phyloP scores from a whole-genome alignment of 2,797 vertebrate species.

The Characodon lateralis region DNA sequence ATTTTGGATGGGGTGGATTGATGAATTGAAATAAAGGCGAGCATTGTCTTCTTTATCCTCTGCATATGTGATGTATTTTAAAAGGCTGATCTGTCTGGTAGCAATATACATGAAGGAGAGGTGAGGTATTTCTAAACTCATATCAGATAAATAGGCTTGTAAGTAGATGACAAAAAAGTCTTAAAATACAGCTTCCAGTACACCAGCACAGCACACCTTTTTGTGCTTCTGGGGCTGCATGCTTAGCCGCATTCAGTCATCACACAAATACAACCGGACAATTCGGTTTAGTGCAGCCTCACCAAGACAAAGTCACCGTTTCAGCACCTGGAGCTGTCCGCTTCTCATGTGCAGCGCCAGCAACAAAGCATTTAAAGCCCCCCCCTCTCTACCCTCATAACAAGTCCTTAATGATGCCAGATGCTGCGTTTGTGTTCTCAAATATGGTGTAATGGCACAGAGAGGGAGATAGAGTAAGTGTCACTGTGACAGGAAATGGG shows the following conservation, averaged over 20 bases:
- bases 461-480: slow-evolving; percentile 41
- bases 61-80: neutral
- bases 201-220: slow-evolving; percentile 8
- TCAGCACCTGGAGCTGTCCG: slow-evolving; percentile 60
- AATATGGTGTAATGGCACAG: slow-evolving; percentile 33
- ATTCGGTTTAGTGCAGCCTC: slow-evolving; percentile 2
- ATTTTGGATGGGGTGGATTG: slow-evolving; percentile 30
- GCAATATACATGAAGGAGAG: neutral
- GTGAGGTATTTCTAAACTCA: neutral
- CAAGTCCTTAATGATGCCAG: slow-evolving; percentile 71
- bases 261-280: slow-evolving; percentile 25
- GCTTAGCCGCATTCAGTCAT: slow-evolving; percentile 14
- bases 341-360: slow-evolving; percentile 38
- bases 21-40: neutral
- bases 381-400: slow-evolving; percentile 39
- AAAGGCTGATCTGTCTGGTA: neutral
- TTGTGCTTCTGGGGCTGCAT: slow-evolving; percentile 12
- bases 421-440: slow-evolving; percentile 53
- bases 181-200: slow-evolving; percentile 10
- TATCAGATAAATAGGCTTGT: neutral
- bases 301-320: slow-evolving; percentile 33
- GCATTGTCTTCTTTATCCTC: neutral
- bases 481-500: slow-evolving; percentile 25
- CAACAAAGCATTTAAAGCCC: slow-evolving; percentile 37
- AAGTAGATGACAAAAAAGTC: slow-evolving; percentile 8